Evolutionary conservation across 2,888 invertebrate species (phyloP).

Genomic region (Acleris literana): DNA sequence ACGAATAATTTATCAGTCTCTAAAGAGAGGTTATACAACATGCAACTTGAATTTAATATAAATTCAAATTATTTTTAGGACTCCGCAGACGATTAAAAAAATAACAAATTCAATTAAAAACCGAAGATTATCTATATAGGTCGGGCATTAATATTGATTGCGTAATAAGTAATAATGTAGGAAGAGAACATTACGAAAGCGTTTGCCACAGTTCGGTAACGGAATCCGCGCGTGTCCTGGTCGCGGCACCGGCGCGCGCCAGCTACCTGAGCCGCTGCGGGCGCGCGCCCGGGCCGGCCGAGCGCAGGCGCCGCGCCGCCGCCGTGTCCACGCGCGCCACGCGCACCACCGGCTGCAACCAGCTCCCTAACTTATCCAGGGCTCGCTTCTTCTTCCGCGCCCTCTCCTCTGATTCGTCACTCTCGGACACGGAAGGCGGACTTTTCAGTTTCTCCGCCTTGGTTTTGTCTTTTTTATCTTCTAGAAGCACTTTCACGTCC

Average conservation of each 20-base stretch:
- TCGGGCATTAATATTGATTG: no score
- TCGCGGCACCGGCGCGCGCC: constrained; percentile 21
- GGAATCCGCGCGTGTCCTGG: no score
- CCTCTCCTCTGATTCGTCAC: constrained; percentile 58
- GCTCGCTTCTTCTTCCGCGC: constrained; percentile 61
- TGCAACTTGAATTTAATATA: constrained; percentile 14
- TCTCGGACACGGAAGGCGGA: constrained; percentile 55
- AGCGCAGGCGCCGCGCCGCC: constrained; percentile 63
- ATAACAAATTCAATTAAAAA: no score
- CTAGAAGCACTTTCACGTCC: constrained; percentile 53
- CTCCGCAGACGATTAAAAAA: background rate
- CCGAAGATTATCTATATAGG: no score
- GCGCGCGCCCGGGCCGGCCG: constrained; percentile 52
- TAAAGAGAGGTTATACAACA: background rate
- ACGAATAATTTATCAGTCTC: background rate
- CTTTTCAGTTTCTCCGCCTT: constrained; percentile 40
- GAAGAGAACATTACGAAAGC: constrained; percentile 21
- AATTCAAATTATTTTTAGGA: background rate
- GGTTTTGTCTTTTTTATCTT: constrained; percentile 45
- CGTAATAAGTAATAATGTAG: constrained; percentile 2
- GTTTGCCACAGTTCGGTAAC: background rate
- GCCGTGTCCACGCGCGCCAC: constrained; percentile 85
- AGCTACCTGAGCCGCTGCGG: constrained; percentile 59
- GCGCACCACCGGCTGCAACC: constrained; percentile 86
- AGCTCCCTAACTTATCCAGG: constrained; percentile 60